Percentiles rank a stretch among this genome's conserved stretches.
Evolutionary conservation across 2,888 invertebrate species (phyloP).

Genomic region (Standfussiana lucernea): DNA sequence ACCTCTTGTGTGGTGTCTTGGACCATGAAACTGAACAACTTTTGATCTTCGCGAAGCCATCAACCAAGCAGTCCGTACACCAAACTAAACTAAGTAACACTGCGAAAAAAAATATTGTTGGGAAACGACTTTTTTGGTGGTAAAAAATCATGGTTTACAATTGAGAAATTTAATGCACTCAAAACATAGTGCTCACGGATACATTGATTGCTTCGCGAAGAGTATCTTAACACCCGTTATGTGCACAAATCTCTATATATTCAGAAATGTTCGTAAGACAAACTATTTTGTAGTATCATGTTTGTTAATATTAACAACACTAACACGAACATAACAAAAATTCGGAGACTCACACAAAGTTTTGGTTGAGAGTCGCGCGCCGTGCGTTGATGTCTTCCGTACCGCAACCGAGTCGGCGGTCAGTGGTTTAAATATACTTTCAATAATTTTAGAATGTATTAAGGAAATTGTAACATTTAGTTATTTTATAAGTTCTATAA

Average conservation of each 20-base stretch:
- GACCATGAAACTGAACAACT: background rate
- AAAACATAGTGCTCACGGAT: background rate
- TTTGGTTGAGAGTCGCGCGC: background rate
- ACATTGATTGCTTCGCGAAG: background rate
- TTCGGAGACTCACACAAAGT: background rate
- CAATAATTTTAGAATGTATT: background rate
- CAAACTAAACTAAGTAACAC: background rate
- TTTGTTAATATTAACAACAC: background rate
- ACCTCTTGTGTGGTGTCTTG: background rate
- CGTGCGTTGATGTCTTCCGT: conserved; percentile 35
- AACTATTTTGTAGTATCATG: background rate
- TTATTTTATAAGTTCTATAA: background rate
- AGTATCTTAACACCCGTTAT: background rate
- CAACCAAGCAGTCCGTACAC: background rate
- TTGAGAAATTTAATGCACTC: background rate
- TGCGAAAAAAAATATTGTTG: background rate
- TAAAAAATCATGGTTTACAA: background rate
- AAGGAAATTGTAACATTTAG: too few species aligned
- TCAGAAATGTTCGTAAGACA: background rate
- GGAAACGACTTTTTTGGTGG: background rate
- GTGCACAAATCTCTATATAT: background rate
- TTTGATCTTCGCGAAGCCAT: background rate
- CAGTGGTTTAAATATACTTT: background rate
- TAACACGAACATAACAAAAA: background rate
- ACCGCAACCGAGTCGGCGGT: background rate